Base-by-base conservation (phyloP, 1,140 invertebrate genomes). In the Drosophila repletoides region DNA sequence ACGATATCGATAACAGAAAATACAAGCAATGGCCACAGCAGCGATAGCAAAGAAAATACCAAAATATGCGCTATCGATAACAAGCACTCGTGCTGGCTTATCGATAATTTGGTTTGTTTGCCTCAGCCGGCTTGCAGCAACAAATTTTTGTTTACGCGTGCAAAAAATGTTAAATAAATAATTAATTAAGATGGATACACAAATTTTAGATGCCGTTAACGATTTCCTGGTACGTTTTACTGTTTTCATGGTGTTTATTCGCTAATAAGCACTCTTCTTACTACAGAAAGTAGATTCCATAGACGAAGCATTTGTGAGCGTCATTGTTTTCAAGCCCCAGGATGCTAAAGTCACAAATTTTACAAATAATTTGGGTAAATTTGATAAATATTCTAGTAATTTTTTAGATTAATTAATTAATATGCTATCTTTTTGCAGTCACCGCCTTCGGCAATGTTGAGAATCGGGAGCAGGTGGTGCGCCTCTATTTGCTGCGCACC, bases 231-330 rank as follows among this genome's bases (percentile, higher is more conserved):
- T 89, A 65, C 71, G 49, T n/a, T 15, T 0, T 10, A 1, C 6
- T 3, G 2, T 2, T 24, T 2, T 58, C 0, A 17, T 3, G 0
- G 0, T 10, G 21, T 21, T 9, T 0, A n/a, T n/a, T n/a, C n/a
- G 4, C 4, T 17, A 5, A 6, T 61, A 15, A 61, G 31, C 7
- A 1, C 7, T 3, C 5, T 59, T 5, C 17, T 34, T 9, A 9
- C 5, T 6, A 14, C 81, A 96, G 94, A 94, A 93, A 91, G 94
- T 96, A 2, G 95, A 97, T 87, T 92, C 93, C 1, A 94, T 97
- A 34, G 96, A 97, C 86, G 96, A 97, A 91, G 95, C 95, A 0
- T 97, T 98, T 76, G 95, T 95, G 89, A 95, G 95, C 76, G 96
- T 95, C 77, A 91, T 97, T 26, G 94, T 96, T 0, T 94, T 96